Evolutionary conservation across 2,888 invertebrate genomes (phyloP).

Genomic region (Dynastes tityus): DNA sequence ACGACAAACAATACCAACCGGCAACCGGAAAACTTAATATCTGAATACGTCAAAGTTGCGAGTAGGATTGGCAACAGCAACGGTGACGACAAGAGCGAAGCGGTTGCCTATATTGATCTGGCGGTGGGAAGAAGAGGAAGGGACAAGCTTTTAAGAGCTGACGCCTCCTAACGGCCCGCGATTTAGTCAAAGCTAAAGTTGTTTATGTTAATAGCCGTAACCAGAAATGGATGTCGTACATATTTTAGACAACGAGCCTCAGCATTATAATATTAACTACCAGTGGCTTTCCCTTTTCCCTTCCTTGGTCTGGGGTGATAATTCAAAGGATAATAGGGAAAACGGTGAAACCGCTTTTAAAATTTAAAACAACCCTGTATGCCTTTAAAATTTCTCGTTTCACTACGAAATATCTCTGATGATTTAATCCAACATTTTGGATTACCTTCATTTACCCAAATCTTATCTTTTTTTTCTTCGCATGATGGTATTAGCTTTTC

Average conservation of each 20-base stretch:
- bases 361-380: too few relatives aligned
- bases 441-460: too few relatives aligned
- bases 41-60: too few relatives aligned
- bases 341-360: not conserved
- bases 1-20: not conserved
- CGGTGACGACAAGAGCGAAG: not conserved
- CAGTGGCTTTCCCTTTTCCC: not conserved
- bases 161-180: not conserved
- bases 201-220: conserved; percentile 11
- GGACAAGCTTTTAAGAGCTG: too few relatives aligned
- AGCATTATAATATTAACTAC: conserved; percentile 4
- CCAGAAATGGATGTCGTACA: not conserved
- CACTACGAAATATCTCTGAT: too few relatives aligned
- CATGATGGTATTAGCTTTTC: not conserved
- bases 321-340: not conserved
- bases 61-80: too few relatives aligned
- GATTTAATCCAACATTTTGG: too few relatives aligned
- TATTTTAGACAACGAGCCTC: conserved; percentile 4
- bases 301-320: not conserved
- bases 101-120: not conserved
- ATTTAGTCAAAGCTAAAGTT: conserved; percentile 9
- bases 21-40: conserved; percentile 1
- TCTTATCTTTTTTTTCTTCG: too few relatives aligned
- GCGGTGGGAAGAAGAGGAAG: too few relatives aligned
- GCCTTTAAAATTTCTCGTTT: too few relatives aligned